Conservation (phyloP, 2,113 vertebrate species). For the Serilophus lunatus region DNA sequence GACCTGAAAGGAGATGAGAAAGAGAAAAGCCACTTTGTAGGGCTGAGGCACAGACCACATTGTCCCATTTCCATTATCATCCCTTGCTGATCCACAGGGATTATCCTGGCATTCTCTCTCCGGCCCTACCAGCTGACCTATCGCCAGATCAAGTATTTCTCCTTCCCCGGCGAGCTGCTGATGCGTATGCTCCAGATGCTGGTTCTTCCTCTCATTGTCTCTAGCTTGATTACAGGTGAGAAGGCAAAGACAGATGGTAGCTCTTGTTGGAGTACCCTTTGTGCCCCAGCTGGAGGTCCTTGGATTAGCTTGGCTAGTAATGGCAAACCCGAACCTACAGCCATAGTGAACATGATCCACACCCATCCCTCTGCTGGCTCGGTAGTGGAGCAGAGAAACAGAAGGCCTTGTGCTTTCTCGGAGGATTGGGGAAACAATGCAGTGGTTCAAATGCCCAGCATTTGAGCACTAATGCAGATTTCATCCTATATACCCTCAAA, state of each 20-base stretch:
- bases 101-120: slow-evolving; percentile 85
- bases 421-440: not conserved
- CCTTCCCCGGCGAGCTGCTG: slow-evolving; percentile 94
- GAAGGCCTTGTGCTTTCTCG: not conserved
- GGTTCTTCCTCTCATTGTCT: slow-evolving; percentile 93
- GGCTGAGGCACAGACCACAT: not conserved
- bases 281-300: not conserved
- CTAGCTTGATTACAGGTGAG: slow-evolving; percentile 94
- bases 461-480: not conserved
- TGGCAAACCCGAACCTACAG: not conserved
- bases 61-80: not conserved
- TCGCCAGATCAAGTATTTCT: slow-evolving; percentile 93
- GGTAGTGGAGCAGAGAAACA: not conserved
- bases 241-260: not conserved
- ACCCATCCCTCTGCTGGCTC: not conserved
- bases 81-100: slow-evolving; percentile 72
- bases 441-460: not conserved
- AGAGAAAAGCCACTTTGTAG: not conserved
- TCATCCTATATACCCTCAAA: not conserved
- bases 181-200: slow-evolving; percentile 98
- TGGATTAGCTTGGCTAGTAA: not conserved
- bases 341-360: not conserved
- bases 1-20: not conserved
- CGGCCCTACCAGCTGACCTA: slow-evolving; percentile 85
- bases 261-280: not conserved